These are phyloP conservation scores for Epinotia bilunana DNA, from an alignment of 2,888 invertebrate species.

Conservation along the genomic window DNA sequence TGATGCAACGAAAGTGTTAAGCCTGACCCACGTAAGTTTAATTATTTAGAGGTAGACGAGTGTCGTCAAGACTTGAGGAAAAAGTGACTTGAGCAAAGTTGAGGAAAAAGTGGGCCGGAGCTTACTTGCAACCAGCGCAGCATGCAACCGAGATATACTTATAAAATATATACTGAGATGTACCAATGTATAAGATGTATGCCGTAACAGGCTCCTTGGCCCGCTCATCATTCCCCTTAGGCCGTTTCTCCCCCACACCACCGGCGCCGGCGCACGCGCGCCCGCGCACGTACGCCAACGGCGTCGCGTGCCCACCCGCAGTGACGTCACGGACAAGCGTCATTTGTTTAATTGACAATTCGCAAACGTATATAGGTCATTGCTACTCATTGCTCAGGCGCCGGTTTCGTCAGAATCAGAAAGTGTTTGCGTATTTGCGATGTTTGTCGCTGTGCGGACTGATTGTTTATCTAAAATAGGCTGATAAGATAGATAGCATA, in stretches of 20 bases:
- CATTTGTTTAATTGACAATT: constrained; percentile 28
- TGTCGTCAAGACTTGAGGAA: too few species aligned
- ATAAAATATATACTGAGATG: not conserved
- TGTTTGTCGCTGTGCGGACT: not conserved
- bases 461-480: not conserved
- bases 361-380: constrained; percentile 24
- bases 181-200: not conserved
- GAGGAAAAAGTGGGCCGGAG: not conserved
- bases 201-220: constrained; percentile 21
- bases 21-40: too few species aligned
- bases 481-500: not conserved
- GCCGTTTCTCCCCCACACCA: constrained; percentile 48
- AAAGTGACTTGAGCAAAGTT: too few species aligned
- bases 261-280: constrained; percentile 65
- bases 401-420: not conserved
- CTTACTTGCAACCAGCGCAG: not conserved
- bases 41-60: too few species aligned
- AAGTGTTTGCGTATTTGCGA: too few species aligned
- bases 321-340: constrained; percentile 46
- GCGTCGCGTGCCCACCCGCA: constrained; percentile 54
- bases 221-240: constrained; percentile 16
- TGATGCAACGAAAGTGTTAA: not conserved
- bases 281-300: constrained; percentile 77
- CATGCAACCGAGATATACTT: not conserved
- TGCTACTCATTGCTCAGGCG: not conserved